Evolutionary conservation across 2,113 vertebrate genomes (phyloP), one percentile per base, ranked within the genome.

Genomic region (Neogobius melanostomus): DNA sequence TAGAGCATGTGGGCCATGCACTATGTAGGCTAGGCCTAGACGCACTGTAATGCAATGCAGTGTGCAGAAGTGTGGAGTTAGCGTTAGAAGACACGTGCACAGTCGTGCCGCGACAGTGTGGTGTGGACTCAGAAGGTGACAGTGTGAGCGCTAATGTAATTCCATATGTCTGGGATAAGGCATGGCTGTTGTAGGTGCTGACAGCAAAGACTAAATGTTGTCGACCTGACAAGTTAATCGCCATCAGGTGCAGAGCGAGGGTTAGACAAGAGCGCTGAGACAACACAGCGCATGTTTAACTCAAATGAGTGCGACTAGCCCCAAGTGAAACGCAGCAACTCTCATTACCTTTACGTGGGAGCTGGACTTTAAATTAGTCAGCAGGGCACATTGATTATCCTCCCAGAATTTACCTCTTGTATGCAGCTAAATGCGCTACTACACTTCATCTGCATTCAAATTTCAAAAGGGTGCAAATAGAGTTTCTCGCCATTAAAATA

Each of bases 381-480:
- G 72, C 21, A 8, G 51, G 81, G 73, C 78, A 75, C 80, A 75
- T 82, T 85, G 82, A 84, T 90, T 82, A 88, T 81, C 80, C 69
- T 8, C 66, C 51, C 64, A 2, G 76, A 74, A 84, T 79, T 79
- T 72, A 76, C 49, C 77, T 71, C 73, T 62, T 70, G 56, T 15
- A 45, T 79, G 64, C 57, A 14, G 47, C 74, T 81, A 71, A 86
- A 67, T 57, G 75, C 72, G 60, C 60, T 28, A 44, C 68, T 69
- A 21, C 15, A 69, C 83, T 79, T 81, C 81, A 85, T 89, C 83
- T 82, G 79, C n/a, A n/a, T n/a, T n/a, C n/a, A n/a, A n/a, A n/a
- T n/a, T n/a, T n/a, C n/a, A n/a, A n/a, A n/a, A n/a, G n/a, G n/a
- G n/a, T n/a, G n/a, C n/a, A n/a, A n/a, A n/a, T n/a, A n/a, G n/a